phyloP scores from a whole-genome alignment of 2,113 vertebrate species.

The Xenotilapia caudafasciata region DNA sequence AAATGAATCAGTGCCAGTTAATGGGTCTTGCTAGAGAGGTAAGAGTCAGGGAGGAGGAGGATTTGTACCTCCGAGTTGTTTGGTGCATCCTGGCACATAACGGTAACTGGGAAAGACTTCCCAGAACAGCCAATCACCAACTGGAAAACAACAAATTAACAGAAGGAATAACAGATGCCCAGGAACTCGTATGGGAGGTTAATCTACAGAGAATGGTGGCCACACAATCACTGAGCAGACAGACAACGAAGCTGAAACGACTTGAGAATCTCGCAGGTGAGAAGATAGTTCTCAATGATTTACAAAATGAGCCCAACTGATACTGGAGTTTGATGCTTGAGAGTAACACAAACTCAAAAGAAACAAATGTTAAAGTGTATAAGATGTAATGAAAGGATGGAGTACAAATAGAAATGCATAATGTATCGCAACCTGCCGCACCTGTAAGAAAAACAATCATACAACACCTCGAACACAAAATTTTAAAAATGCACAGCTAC shows the following conservation, averaged over 20 bases:
- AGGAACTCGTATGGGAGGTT: fast-evolving
- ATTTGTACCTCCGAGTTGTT: neutral
- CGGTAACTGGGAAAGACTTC: neutral
- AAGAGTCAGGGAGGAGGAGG: neutral
- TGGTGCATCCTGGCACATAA: neutral
- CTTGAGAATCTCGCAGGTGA: neutral
- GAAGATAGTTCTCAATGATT: neutral
- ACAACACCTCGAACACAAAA: neutral
- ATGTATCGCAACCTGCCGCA: neutral
- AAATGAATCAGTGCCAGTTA: neutral
- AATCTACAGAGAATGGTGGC: neutral
- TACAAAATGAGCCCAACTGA: neutral
- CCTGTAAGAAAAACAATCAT: neutral
- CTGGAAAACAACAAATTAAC: fast-evolving
- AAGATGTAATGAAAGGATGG: neutral
- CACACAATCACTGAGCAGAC: neutral
- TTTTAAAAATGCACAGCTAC: neutral
- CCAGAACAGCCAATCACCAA: neutral
- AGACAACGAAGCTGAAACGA: neutral
- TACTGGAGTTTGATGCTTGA: neutral
- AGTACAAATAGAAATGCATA: neutral
- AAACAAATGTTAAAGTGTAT: neutral
- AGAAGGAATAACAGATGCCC: neutral
- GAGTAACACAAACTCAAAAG: neutral
- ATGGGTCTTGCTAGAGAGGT: fast-evolving